These are phyloP conservation scores for Cotesia congregata DNA, from an alignment of 2,888 invertebrate genomes.

Conservation along the genomic window DNA sequence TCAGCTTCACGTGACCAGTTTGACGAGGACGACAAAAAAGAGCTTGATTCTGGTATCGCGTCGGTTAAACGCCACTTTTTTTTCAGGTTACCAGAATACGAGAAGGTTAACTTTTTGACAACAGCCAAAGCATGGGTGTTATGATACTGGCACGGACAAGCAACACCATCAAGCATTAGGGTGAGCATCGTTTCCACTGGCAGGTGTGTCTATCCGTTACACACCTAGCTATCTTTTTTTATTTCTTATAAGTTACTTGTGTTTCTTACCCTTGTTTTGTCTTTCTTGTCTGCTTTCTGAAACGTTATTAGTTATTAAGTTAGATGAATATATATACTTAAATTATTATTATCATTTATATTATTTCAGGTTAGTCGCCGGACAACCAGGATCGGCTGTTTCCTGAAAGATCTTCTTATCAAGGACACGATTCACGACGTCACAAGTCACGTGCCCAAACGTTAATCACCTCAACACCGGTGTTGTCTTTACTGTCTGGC, in stretches of 20 bases:
- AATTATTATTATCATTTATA: neutral
- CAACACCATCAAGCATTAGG: constrained; percentile 41
- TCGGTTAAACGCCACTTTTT: constrained; percentile 31
- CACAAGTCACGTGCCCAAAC: constrained; percentile 15
- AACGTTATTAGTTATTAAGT: neutral
- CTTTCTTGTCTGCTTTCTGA: neutral
- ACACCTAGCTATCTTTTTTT: neutral
- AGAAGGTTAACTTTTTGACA: constrained; percentile 1
- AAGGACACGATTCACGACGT: constrained; percentile 18
- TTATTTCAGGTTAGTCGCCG: neutral
- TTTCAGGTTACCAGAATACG: constrained; percentile 18
- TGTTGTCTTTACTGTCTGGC: constrained; percentile 1
- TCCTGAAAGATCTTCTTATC: constrained; percentile 3
- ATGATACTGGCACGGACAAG: constrained; percentile 39
- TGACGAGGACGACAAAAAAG: constrained; percentile 11
- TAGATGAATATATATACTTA: too few species aligned
- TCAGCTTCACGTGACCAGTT: constrained; percentile 40
- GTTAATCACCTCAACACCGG: constrained; percentile 2
- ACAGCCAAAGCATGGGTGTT: constrained; percentile 35
- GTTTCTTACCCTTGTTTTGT: neutral
- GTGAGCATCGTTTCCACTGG: constrained; percentile 47
- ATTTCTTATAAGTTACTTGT: neutral
- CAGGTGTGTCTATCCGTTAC: constrained; percentile 27
- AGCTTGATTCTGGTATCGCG: constrained; percentile 32
- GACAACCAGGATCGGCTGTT: neutral